These are phyloP conservation scores for Rostratula benghalensis DNA, from an alignment of 2,113 vertebrate genomes.

Conservation along the genomic window DNA sequence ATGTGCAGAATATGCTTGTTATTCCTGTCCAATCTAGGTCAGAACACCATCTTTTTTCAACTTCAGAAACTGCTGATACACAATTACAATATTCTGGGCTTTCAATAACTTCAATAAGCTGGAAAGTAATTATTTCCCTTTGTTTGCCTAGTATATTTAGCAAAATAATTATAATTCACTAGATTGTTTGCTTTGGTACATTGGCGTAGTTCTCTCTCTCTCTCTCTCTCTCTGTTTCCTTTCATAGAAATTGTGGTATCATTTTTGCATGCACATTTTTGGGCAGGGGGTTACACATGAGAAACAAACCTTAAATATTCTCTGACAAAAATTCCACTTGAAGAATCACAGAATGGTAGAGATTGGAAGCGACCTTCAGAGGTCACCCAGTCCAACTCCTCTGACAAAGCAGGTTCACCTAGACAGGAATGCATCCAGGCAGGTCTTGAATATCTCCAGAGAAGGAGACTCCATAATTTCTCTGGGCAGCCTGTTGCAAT, in stretches of 20 bases:
- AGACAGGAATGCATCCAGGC: background rate
- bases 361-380: background rate
- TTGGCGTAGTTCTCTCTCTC: background rate
- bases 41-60: background rate
- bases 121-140: constrained; percentile 24
- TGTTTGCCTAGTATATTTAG: constrained; percentile 50
- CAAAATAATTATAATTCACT: constrained; percentile 45
- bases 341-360: background rate
- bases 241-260: background rate
- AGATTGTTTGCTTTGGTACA: background rate
- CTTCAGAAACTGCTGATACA: background rate
- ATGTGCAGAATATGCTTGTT: background rate
- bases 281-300: background rate
- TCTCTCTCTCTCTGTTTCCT: background rate
- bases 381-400: background rate
- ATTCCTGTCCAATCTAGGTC: background rate
- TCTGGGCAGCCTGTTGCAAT: background rate
- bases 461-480: background rate
- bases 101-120: constrained; percentile 1
- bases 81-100: constrained; percentile 21
- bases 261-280: background rate
- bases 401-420: background rate
- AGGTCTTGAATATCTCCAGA: background rate
- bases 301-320: background rate
- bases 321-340: background rate